Evolutionary conservation across 2,113 vertebrate species (phyloP).

Genomic region (Callopanchax toddi): DNA sequence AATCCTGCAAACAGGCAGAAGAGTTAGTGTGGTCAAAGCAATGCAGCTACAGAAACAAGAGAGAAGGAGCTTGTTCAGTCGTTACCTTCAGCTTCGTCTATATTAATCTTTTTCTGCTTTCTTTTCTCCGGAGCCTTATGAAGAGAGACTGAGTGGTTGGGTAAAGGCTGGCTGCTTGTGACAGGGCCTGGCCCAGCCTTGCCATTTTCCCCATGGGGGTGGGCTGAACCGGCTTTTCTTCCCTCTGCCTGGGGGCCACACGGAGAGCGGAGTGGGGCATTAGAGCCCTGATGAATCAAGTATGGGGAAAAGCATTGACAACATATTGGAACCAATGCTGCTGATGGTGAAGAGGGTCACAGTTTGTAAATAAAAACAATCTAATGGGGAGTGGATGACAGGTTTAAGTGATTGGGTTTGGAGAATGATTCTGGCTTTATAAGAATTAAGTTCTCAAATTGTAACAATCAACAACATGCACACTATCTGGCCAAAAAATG

Average conservation of each 20-base stretch:
- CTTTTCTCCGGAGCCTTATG: conserved; percentile 87
- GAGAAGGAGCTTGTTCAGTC: conserved; percentile 53
- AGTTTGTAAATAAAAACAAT: conserved; percentile 15
- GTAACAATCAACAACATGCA: neutral
- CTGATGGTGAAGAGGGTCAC: conserved; percentile 27
- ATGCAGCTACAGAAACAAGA: conserved; percentile 56
- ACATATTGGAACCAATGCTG: conserved; percentile 32
- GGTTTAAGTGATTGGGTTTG: neutral
- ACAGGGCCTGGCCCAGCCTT: conserved; percentile 85
- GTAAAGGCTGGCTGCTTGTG: conserved; percentile 68
- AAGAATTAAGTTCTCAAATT: neutral
- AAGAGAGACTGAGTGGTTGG: conserved; percentile 80
- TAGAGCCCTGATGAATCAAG: conserved; percentile 58
- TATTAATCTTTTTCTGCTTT: conserved; percentile 98
- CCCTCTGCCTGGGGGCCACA: conserved; percentile 91
- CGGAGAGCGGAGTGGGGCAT: conserved; percentile 78
- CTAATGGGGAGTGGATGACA: conserved; percentile 9
- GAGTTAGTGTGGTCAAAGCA: conserved; percentile 68
- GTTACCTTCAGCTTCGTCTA: conserved; percentile 99
- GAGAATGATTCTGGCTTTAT: neutral
- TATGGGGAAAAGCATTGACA: conserved; percentile 34
- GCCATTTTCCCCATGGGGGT: conserved; percentile 91
- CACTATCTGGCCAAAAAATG: conserved; percentile 4
- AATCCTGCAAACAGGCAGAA: conserved; percentile 49
- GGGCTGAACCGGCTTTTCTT: conserved; percentile 92